Conservation (phyloP, 1,140 invertebrate species). For the Oryzaephilus surinamensis region DNA sequence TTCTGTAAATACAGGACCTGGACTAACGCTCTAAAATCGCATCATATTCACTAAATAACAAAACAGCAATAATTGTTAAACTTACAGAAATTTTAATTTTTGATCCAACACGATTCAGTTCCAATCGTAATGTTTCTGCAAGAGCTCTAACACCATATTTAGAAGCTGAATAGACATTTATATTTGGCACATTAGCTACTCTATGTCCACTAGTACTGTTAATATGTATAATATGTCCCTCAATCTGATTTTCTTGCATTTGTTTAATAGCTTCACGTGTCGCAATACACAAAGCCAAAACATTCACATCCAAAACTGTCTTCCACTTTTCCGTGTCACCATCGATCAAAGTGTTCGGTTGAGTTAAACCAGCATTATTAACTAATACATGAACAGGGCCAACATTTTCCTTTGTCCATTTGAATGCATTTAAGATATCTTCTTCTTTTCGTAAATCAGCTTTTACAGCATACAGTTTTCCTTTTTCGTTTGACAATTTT, state of each 20-base stretch:
- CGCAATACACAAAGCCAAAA: conserved; percentile 44
- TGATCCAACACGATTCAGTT: conserved; percentile 36
- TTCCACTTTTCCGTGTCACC: conserved; percentile 15
- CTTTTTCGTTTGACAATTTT: conserved; percentile 5
- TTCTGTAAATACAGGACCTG: conserved; percentile 14
- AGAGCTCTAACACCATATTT: conserved; percentile 49
- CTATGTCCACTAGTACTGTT: conserved; percentile 44
- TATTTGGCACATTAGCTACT: conserved; percentile 15
- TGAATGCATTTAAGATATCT: conserved; percentile 48
- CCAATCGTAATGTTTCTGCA: conserved; percentile 45
- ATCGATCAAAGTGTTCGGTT: conserved; percentile 14
- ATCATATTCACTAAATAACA: background rate
- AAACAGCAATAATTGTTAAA: too few relatives aligned
- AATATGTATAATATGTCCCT: conserved; percentile 34
- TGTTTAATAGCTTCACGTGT: conserved; percentile 43
- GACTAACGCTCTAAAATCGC: conserved; percentile 17
- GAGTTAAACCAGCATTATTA: conserved; percentile 50
- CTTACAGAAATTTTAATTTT: conserved; percentile 40
- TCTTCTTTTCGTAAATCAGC: conserved; percentile 39
- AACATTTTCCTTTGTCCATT: conserved; percentile 43
- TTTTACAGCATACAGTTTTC: conserved; percentile 19
- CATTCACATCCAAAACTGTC: conserved; percentile 43
- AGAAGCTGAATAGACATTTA: conserved; percentile 47
- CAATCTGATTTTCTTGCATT: conserved; percentile 38
- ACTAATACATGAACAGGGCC: conserved; percentile 53